Base-by-base conservation (phyloP, 1,140 invertebrate genomes). In the Leptinotarsa lineolata region DNA sequence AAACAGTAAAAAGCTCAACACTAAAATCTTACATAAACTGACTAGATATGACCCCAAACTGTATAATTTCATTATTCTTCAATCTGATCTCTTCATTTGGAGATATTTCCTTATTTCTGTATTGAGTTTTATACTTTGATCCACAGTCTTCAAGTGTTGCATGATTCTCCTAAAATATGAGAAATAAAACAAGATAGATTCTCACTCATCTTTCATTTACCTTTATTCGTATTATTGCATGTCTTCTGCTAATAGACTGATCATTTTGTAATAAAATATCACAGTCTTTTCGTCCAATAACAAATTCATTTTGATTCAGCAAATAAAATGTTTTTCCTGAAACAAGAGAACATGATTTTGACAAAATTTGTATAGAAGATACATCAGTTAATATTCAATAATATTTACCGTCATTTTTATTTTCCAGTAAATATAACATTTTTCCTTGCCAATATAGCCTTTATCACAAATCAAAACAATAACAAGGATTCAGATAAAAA, bases 81-180 rank as follows among this genome's bases (percentile, higher is more conserved):
- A 90, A 59, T 72, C 78, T 81, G 16, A 81, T 76, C 65, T 81
- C 78, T 15, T 46, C 58, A 44, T 70, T 66, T 15, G 77, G 64
- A 73, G 83, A 78, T 72, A 77, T 24, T 59, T 84, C 80, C n/a
- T 75, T 79, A n/a, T 83, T 72, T 74, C 88, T 88, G 20, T 87
- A 71, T 67, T 83, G 88, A 11, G 89, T 89, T 3, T 88, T 87
- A 77, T 88, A 89, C 72, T 85, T 87, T 13, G 89, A 89, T 61
- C 82, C 86, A 18, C 85, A 78, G 80, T 90, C 89, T 69, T 80
- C 78, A 46, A 86, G 64, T 3, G 81, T 77, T 21, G 88, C 78
- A 16, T 81, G 76, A 63, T 84, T 74, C 21, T 76, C 22, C 58
- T 76, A 78, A 71, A 70, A 63, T 24, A 11, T 8, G 12, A n/a